Conservation (phyloP, 2,888 invertebrate species). For the Cetonia aurata region DNA sequence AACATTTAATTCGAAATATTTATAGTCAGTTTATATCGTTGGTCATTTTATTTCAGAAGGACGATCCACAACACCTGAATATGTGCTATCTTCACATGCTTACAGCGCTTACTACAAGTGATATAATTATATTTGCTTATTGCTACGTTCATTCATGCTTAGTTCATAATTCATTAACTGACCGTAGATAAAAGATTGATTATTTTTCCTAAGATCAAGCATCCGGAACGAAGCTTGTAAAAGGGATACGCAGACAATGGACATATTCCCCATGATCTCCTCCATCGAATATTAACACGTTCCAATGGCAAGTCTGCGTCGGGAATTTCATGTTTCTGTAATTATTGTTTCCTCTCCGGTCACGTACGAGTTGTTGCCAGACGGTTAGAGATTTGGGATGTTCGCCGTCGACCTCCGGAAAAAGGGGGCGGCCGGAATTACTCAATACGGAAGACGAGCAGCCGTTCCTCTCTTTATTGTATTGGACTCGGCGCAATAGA, state of each 20-base stretch:
- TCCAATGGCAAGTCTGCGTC: slow-evolving; percentile 25
- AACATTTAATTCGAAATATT: slow-evolving; percentile 31
- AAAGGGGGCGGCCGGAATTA: slow-evolving; percentile 51
- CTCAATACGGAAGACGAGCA: slow-evolving; percentile 47
- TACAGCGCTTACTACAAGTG: too few relatives aligned
- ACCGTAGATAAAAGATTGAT: background rate
- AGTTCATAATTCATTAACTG: too few relatives aligned
- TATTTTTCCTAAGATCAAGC: background rate
- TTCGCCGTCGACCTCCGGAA: slow-evolving; percentile 47
- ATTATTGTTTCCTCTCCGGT: slow-evolving; percentile 51
- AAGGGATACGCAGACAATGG: slow-evolving; percentile 42
- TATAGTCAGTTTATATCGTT: slow-evolving; percentile 8
- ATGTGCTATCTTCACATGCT: too few relatives aligned
- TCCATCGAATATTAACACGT: slow-evolving; percentile 35
- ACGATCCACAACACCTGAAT: too few relatives aligned
- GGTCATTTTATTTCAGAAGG: slow-evolving; percentile 1
- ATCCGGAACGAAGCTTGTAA: slow-evolving; percentile 2
- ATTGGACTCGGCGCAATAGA: slow-evolving; percentile 23
- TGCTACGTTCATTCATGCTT: too few relatives aligned
- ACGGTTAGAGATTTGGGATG: slow-evolving; percentile 30
- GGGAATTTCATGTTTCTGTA: slow-evolving; percentile 37
- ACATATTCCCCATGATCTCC: slow-evolving; percentile 21
- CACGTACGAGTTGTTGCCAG: slow-evolving; percentile 51
- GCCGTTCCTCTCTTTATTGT: slow-evolving; percentile 36
- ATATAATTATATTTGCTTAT: too few relatives aligned